A percentile compares a stretch with the other conserved stretches of the same genome.
Evolutionary conservation across 2,113 vertebrate species (phyloP).

Genomic region (Ammodytes dubius): DNA sequence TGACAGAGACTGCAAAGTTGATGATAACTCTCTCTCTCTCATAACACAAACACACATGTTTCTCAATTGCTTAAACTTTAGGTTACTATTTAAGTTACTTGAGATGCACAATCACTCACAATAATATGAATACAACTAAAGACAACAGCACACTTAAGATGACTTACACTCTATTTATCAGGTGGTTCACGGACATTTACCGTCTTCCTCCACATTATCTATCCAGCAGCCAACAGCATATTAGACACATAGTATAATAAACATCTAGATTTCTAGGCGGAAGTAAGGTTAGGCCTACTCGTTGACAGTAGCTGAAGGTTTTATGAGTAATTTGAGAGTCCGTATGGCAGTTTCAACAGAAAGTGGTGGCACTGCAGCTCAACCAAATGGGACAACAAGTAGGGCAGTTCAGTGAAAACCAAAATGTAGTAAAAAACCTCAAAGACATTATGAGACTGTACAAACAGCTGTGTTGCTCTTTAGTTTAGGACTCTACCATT

Average conservation of each 20-base stretch:
- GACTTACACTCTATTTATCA: neutral
- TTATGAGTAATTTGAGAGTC: constrained; percentile 28
- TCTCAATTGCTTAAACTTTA: neutral
- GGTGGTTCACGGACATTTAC: neutral
- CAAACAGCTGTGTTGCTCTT: constrained; percentile 46
- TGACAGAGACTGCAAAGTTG: neutral
- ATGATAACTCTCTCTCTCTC: neutral
- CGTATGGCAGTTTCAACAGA: constrained; percentile 39
- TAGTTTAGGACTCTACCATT: constrained; percentile 63
- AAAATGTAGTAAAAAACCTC: constrained; percentile 29
- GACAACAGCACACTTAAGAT: neutral
- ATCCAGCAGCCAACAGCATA: neutral
- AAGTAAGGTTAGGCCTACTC: no score
- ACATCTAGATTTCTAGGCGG: neutral
- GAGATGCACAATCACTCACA: neutral
- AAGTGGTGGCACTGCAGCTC: constrained; percentile 6
- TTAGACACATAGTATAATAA: neutral
- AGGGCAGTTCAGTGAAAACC: neutral
- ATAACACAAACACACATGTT: neutral
- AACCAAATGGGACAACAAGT: constrained; percentile 3
- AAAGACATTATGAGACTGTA: constrained; percentile 48
- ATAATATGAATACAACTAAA: neutral
- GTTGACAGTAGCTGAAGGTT: neutral
- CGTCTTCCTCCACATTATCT: neutral
- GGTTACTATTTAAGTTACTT: no score